Evolutionary conservation across 23 tunicate species (phyloP).

Genomic region (Halocynthia roretzi): DNA sequence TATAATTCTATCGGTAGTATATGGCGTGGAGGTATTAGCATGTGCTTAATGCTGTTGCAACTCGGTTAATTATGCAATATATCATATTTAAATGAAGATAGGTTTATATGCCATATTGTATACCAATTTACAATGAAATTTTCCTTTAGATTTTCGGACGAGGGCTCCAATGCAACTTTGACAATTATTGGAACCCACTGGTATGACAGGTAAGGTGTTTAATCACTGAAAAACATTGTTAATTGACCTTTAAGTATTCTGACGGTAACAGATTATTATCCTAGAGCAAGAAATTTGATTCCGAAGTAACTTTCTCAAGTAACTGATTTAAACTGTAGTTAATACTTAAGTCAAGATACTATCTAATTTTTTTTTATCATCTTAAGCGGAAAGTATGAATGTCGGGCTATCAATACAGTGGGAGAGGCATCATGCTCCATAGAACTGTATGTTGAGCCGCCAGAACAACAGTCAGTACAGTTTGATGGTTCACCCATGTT

Average conservation of each 20-base stretch:
- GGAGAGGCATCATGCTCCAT: conserved; percentile 34
- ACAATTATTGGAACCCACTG: conserved; percentile 23
- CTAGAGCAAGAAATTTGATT: not conserved
- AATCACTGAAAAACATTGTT: not conserved
- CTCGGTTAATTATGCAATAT: not conserved
- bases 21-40: not conserved
- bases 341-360: not conserved
- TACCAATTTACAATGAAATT: no score
- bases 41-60: not conserved
- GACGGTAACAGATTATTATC: not conserved
- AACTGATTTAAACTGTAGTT: not conserved
- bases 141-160: conserved; percentile 24
- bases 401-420: conserved; percentile 34
- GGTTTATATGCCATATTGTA: no score
- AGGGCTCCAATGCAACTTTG: conserved; percentile 23
- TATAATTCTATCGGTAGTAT: not conserved
- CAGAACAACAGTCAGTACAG: conserved; percentile 35
- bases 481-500: conserved; percentile 60
- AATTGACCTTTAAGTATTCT: not conserved
- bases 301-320: not conserved
- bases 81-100: not conserved
- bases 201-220: conserved; percentile 45
- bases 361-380: not conserved
- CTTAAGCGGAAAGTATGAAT: conserved; percentile 42
- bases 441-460: conserved; percentile 36